These are phyloP conservation scores for Calameuta pallipes DNA, from an alignment of 2,888 invertebrate species.

Conservation along the genomic window DNA sequence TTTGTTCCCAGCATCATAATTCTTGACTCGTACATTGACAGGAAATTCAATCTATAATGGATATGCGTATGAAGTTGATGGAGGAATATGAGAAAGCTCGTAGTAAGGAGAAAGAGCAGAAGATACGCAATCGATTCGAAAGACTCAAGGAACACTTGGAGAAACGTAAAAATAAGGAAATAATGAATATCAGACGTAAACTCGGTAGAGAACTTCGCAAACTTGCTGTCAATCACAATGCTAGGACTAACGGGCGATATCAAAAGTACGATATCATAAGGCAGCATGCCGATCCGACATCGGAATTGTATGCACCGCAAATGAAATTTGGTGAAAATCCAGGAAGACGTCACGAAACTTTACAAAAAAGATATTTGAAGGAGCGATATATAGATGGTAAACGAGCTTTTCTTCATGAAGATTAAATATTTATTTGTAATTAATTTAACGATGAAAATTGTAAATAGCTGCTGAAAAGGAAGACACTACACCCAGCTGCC, in stretches of 20 bases:
- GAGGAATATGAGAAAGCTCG: conserved; percentile 72
- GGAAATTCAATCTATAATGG: conserved; percentile 80
- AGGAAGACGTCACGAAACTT: conserved; percentile 69
- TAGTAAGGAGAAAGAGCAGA: conserved; percentile 66
- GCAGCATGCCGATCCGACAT: conserved; percentile 68
- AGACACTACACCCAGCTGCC: conserved; percentile 68
- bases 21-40: conserved; percentile 40
- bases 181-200: conserved; percentile 69
- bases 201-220: conserved; percentile 68
- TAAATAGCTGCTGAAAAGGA: conserved; percentile 67
- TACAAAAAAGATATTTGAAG: conserved; percentile 35
- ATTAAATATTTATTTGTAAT: conserved; percentile 7
- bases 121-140: conserved; percentile 59
- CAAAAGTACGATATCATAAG: conserved; percentile 10
- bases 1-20: neutral
- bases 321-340: conserved; percentile 76
- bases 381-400: conserved; percentile 35
- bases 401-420: conserved; percentile 10
- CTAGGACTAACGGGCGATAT: conserved; percentile 28
- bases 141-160: conserved; percentile 70
- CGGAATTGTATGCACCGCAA: conserved; percentile 74
- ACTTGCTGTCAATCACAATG: conserved; percentile 64
- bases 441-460: neutral
- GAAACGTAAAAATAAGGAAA: conserved; percentile 70
- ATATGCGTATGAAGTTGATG: conserved; percentile 77